Conservation (phyloP, 2,888 invertebrate genomes). For the Cosmia pyralina region DNA sequence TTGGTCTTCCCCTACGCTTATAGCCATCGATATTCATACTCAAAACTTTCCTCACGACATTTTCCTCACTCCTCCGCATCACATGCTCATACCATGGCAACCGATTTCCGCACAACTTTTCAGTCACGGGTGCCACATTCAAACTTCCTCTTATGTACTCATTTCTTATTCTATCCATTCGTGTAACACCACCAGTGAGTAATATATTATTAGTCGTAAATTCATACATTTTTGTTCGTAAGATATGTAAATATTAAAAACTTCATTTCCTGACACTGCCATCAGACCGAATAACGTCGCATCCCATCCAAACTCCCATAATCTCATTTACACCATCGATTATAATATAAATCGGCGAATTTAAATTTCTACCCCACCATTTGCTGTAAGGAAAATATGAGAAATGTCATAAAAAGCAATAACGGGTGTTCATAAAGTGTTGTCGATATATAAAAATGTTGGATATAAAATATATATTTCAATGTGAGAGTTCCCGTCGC, state of each 20-base stretch:
- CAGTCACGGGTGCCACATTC: no score
- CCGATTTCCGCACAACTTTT: no score
- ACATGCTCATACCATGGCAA: no score
- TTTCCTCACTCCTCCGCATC: no score
- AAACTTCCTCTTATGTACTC: no score
- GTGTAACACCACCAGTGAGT: no score
- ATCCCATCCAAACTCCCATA: conserved; percentile 45
- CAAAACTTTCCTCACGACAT: no score
- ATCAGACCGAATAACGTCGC: not conserved
- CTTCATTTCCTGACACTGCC: not conserved
- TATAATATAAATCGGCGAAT: conserved; percentile 87
- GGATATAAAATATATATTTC: conserved; percentile 77
- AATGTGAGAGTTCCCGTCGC: conserved; percentile 71
- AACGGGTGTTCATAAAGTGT: conserved; percentile 82
- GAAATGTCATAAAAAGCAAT: conserved; percentile 84
- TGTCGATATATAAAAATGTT: conserved; percentile 76
- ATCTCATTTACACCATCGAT: conserved; percentile 81
- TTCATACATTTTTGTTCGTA: not conserved
- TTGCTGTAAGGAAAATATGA: conserved; percentile 76
- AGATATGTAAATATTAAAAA: not conserved
- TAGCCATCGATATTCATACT: no score
- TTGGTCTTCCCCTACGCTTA: no score
- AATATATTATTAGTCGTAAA: not conserved
- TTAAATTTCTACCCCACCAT: conserved; percentile 80
- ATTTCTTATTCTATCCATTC: no score